Evolutionary conservation across 2,113 vertebrate species (phyloP), one percentile per base, ranked within the genome.

Genomic region (Cyanocitta stelleri): DNA sequence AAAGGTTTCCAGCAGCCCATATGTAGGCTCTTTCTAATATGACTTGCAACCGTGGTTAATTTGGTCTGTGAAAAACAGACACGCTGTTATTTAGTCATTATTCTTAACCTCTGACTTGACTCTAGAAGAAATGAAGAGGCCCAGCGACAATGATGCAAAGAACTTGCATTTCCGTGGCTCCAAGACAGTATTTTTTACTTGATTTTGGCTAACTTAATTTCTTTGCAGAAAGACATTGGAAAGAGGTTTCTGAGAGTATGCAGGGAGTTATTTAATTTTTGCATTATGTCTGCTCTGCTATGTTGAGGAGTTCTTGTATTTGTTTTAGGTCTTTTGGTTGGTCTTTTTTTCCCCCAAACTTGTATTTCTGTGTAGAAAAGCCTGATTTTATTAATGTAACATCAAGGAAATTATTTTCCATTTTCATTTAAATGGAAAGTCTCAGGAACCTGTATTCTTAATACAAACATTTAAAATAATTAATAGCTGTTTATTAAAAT

Each of bases 81-180:
- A 17, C 15, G 39, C 13, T 24, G 32, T 41, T 41, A 41, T 41
- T 41, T 41, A 41, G 17, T 27, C 37, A 32, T 58, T 87, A 11
- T 81, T 82, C 32, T 71, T 51, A 62, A 16, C 8, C 14, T 81
- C 26, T 59, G 43, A 32, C 29, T 52, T 49, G n/a, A 66, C 10
- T 51, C 13, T 15, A 20, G 35, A 85, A 66, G 54, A 62, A 44
- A 6, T 33, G 19, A 16, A 44, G 59, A 68, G 33, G 16, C 20
- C 3, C 12, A 37, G 10, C 0, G 1, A 51, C 12, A 68, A 24
- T 5, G 29, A 20, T 8, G 5, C 10, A 59, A 85, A 55, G 26
- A 79, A 54, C 5, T 21, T 10, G 1, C 13, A 8, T 43, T 61
- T 10, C 27, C 8, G 5, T n/a, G 8, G 6, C 33, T 59, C 41